These are phyloP conservation scores for Hippoglossus hippoglossus DNA, from an alignment of 2,797 vertebrate species.

Conservation along the genomic window DNA sequence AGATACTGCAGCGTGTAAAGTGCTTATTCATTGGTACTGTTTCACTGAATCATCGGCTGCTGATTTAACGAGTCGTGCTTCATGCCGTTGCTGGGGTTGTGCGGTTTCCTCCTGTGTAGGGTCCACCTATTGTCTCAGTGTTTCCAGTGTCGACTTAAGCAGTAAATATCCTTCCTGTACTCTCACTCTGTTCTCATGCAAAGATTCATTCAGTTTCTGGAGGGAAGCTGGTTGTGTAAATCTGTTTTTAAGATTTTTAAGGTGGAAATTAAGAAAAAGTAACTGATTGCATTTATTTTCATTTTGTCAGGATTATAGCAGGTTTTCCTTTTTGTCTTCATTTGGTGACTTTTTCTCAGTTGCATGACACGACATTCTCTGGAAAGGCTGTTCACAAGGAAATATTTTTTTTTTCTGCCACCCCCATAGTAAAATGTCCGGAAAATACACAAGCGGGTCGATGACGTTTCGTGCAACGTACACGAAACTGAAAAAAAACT, in stretches of 20 bases:
- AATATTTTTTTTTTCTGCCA: too few relatives aligned
- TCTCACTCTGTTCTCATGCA: constrained; percentile 10
- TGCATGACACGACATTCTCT: too few relatives aligned
- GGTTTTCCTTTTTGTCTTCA: neutral
- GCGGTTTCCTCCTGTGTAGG: neutral
- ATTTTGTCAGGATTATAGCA: neutral
- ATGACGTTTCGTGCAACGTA: too few relatives aligned
- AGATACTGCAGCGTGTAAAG: neutral
- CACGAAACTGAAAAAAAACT: too few relatives aligned
- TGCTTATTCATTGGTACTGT: constrained; percentile 28
- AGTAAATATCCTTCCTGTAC: constrained; percentile 48
- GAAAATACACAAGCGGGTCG: too few relatives aligned
- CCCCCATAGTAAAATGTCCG: too few relatives aligned
- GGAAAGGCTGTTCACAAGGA: too few relatives aligned
- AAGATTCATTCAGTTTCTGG: constrained; percentile 1
- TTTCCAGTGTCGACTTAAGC: constrained; percentile 28
- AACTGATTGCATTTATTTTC: too few relatives aligned
- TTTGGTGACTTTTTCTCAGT: too few relatives aligned
- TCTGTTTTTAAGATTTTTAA: neutral
- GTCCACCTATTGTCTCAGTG: constrained; percentile 31
- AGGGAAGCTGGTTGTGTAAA: neutral
- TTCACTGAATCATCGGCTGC: neutral
- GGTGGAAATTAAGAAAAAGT: neutral
- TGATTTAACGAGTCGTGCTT: constrained; percentile 17
- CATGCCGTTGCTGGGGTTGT: constrained; percentile 10